phyloP scores from a whole-genome alignment of 53 echinoderm and acorn worm species.

The Temnopleurus reevesii region DNA sequence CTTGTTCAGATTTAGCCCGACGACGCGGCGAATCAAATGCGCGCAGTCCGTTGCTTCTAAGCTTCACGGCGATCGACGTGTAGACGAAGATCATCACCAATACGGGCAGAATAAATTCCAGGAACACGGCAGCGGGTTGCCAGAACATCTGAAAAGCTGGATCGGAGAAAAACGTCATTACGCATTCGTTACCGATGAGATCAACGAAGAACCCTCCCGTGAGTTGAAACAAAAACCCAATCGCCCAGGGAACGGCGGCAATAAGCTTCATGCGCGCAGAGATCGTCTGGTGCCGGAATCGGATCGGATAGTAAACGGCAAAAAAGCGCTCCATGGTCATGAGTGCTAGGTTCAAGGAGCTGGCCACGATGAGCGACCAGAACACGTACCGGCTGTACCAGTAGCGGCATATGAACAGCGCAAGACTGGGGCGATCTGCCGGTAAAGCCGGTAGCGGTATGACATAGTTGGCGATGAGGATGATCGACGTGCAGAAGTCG shows the following conservation, averaged over 20 bases:
- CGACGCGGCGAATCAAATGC: background rate
- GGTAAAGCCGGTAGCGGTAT: background rate
- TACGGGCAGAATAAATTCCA: background rate
- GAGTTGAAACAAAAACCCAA: background rate
- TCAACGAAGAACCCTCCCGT: background rate
- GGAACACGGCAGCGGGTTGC: background rate
- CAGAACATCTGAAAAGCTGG: background rate
- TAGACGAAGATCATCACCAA: background rate
- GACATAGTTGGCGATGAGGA: conserved; percentile 35
- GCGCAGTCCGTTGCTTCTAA: background rate
- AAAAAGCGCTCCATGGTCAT: conserved; percentile 65
- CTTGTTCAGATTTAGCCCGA: background rate
- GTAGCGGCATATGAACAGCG: conserved; percentile 42
- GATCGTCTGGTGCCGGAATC: conserved; percentile 17
- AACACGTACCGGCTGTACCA: conserved; percentile 64
- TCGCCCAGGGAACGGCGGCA: background rate
- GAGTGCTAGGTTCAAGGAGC: conserved; percentile 33
- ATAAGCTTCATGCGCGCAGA: background rate
- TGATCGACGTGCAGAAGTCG: conserved; percentile 49
- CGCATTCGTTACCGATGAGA: background rate
- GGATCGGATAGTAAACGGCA: conserved; percentile 53
- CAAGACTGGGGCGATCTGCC: background rate
- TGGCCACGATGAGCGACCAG: conserved; percentile 56
- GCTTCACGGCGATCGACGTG: background rate
- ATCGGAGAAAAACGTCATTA: background rate